These are phyloP conservation scores for Lepidurus arcticus DNA, from an alignment of 1,140 invertebrate species.

Conservation along the genomic window DNA sequence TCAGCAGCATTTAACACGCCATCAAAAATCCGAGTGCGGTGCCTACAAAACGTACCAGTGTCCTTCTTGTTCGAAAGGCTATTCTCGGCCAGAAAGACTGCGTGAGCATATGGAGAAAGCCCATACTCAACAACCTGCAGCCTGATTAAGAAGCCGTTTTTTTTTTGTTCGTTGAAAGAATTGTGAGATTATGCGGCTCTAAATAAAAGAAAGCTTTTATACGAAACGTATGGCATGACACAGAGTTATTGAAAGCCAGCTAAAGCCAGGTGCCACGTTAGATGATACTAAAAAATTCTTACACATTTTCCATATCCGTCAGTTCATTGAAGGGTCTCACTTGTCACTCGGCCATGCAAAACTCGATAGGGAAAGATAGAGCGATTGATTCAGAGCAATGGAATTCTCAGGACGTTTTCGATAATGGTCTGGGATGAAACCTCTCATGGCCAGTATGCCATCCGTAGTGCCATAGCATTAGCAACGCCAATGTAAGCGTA, in stretches of 20 bases:
- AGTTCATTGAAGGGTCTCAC: background rate
- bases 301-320: background rate
- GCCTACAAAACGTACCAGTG: slow-evolving; percentile 6
- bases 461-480: background rate
- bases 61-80: background rate
- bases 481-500: background rate
- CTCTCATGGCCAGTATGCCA: slow-evolving; percentile 3
- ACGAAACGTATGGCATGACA: slow-evolving; percentile 18
- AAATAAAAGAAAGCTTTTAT: slow-evolving; percentile 20
- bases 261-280: slow-evolving; percentile 13
- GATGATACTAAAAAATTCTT: background rate
- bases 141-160: background rate
- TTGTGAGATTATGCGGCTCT: background rate
- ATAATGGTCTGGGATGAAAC: background rate
- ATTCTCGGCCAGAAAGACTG: background rate
- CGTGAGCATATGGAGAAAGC: slow-evolving; percentile 9
- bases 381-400: too few species aligned
- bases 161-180: background rate
- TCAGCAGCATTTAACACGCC: slow-evolving; percentile 13
- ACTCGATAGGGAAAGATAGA: background rate
- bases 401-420: background rate
- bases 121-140: background rate
- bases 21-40: slow-evolving; percentile 1
- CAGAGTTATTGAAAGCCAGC: slow-evolving; percentile 18
- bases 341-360: background rate